Evolutionary conservation across 2,797 vertebrate genomes (phyloP).

Genomic region (Anguilla anguilla): DNA sequence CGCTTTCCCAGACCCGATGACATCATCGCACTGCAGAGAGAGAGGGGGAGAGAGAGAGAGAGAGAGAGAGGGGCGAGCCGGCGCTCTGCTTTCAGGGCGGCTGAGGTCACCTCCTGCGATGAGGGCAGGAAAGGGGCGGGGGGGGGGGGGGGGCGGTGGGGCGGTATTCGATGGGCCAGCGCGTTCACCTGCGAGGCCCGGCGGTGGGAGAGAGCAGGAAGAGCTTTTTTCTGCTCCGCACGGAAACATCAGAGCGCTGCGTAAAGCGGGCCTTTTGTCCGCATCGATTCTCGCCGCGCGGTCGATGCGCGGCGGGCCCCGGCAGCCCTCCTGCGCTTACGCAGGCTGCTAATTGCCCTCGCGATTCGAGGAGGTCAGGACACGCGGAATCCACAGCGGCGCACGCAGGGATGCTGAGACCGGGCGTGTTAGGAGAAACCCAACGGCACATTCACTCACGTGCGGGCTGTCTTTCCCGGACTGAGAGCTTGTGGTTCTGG

Average conservation of each 20-base stretch:
- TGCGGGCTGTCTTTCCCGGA: background rate
- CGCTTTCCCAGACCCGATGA: background rate
- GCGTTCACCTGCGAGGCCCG: background rate
- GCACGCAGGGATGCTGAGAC: background rate
- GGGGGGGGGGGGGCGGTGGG: background rate
- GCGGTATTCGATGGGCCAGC: background rate
- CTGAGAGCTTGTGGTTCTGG: background rate
- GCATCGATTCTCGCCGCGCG: background rate
- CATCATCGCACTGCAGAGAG: slow-evolving; percentile 4
- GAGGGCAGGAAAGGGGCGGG: background rate
- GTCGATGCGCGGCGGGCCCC: background rate
- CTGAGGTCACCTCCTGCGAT: background rate
- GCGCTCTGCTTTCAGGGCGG: background rate
- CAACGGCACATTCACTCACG: background rate
- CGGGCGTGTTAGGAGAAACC: background rate
- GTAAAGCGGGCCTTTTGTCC: background rate
- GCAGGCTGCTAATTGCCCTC: background rate
- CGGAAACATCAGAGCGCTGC: background rate
- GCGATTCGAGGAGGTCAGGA: background rate
- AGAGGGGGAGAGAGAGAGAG: no score
- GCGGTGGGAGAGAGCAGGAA: background rate
- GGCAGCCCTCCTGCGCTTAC: background rate
- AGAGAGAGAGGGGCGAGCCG: background rate
- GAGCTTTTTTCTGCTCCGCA: background rate
- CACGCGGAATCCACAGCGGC: background rate